Percentiles rank a stretch among this genome's conserved stretches.
Evolutionary conservation across 2,797 vertebrate genomes (phyloP).

Genomic region (Gallinago solitaria): DNA sequence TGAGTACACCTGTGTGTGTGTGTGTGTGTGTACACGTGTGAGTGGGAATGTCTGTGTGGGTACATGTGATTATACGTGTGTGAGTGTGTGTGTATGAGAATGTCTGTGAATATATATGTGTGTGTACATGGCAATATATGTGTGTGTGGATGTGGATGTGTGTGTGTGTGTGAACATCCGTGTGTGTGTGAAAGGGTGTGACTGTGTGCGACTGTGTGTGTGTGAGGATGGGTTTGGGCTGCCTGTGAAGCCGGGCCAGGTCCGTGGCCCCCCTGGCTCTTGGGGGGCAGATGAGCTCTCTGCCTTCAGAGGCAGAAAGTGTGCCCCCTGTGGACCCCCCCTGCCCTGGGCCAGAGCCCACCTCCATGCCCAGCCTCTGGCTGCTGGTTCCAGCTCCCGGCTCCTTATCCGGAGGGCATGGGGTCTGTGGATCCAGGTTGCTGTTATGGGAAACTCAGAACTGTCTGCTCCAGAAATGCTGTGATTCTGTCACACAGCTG

Average conservation of each 20-base stretch:
- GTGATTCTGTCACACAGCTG: neutral
- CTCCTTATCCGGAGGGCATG: neutral
- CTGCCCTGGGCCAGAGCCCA: neutral
- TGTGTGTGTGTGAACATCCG: too few species aligned
- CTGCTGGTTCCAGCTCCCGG: neutral
- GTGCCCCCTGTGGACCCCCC: neutral
- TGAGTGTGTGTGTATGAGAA: too few species aligned
- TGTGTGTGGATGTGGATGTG: too few species aligned
- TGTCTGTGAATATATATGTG: too few species aligned
- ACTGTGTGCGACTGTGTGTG: too few species aligned
- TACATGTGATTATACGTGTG: neutral
- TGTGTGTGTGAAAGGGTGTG: too few species aligned
- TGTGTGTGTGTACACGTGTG: too few species aligned
- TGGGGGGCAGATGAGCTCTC: neutral
- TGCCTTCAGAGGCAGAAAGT: neutral
- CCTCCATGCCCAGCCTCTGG: neutral
- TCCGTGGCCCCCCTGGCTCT: neutral
- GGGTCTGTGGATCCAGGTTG: neutral
- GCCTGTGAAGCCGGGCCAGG: neutral
- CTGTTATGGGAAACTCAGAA: neutral
- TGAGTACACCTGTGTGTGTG: neutral
- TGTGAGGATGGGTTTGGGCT: neutral
- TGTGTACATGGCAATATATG: too few species aligned
- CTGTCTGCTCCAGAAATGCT: neutral
- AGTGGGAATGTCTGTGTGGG: neutral